Conservation (phyloP, 2,888 invertebrate genomes). For the Operophtera brumata region DNA sequence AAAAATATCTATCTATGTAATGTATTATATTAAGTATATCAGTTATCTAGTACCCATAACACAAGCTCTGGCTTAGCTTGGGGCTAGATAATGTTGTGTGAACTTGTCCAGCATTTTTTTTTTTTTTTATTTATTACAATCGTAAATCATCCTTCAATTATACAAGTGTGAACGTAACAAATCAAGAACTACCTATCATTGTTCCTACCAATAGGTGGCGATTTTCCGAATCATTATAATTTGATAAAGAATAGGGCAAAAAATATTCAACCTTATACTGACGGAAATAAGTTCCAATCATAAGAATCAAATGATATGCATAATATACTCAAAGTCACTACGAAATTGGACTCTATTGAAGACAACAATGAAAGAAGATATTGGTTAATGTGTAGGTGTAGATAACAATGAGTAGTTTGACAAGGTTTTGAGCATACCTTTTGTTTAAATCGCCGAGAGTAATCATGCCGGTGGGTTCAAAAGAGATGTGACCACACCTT, state of each 20-base stretch:
- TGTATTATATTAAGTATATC: too few species aligned
- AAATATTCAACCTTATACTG: neutral
- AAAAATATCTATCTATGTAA: too few species aligned
- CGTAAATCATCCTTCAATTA: slow-evolving; percentile 48
- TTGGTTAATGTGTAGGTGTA: slow-evolving; percentile 29
- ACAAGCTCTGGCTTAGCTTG: too few species aligned
- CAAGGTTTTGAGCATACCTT: slow-evolving; percentile 57
- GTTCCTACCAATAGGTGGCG: slow-evolving; percentile 48
- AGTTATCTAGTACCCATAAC: too few species aligned
- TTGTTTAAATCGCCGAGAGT: slow-evolving; percentile 48
- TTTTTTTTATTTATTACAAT: too few species aligned
- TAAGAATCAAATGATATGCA: neutral
- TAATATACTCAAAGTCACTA: neutral
- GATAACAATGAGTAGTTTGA: slow-evolving; percentile 52
- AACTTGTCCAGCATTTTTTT: too few species aligned
- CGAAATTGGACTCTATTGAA: slow-evolving; percentile 9
- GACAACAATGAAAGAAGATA: slow-evolving; percentile 1
- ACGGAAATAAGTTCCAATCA: neutral
- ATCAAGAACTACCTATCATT: slow-evolving; percentile 48
- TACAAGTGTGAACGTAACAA: slow-evolving; percentile 49
- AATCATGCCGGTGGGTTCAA: slow-evolving; percentile 52
- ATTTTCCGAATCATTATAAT: slow-evolving; percentile 40
- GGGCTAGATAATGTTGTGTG: too few species aligned
- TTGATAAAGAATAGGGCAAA: neutral
- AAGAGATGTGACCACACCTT: slow-evolving; percentile 50